A percentile compares a stretch with the other conserved stretches of the same genome.
These are phyloP conservation scores for Hyles euphorbiae DNA, from an alignment of 1,140 invertebrate species.

Conservation along the genomic window DNA sequence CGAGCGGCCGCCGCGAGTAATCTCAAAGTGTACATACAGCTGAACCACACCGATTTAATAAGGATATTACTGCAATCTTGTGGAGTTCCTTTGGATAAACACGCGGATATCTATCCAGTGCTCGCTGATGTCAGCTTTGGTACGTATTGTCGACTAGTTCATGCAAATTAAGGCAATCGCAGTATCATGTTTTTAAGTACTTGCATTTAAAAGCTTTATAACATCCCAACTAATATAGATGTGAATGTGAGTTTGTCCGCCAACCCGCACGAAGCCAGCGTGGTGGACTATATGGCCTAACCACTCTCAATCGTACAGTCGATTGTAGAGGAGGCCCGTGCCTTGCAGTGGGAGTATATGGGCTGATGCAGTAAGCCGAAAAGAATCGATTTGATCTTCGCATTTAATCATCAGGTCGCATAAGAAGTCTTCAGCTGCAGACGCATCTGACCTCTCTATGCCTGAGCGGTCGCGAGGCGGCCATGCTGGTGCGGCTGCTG, in stretches of 20 bases:
- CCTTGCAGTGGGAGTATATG: too few relatives aligned
- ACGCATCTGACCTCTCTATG: constrained; percentile 82
- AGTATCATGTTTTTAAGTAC: too few relatives aligned
- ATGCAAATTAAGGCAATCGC: too few relatives aligned
- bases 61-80: constrained; percentile 87
- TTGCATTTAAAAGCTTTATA: too few relatives aligned
- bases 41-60: constrained; percentile 90
- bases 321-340: too few relatives aligned
- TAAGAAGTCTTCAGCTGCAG: constrained; percentile 83
- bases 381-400: neutral
- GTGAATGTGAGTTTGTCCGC: too few relatives aligned
- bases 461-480: constrained; percentile 82
- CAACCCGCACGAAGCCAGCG: too few relatives aligned
- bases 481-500: constrained; percentile 82
- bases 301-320: too few relatives aligned
- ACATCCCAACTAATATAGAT: too few relatives aligned
- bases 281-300: too few relatives aligned
- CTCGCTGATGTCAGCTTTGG: constrained; percentile 78
- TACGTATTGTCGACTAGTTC: constrained; percentile 19
- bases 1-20: constrained; percentile 54
- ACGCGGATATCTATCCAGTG: constrained; percentile 80
- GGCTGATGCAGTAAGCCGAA: neutral
- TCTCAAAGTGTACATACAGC: constrained; percentile 82
- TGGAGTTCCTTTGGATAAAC: constrained; percentile 85
- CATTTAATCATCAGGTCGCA: constrained; percentile 67